phyloP scores from a whole-genome alignment of 2,888 invertebrate species.

The Iphiclides podalirius region DNA sequence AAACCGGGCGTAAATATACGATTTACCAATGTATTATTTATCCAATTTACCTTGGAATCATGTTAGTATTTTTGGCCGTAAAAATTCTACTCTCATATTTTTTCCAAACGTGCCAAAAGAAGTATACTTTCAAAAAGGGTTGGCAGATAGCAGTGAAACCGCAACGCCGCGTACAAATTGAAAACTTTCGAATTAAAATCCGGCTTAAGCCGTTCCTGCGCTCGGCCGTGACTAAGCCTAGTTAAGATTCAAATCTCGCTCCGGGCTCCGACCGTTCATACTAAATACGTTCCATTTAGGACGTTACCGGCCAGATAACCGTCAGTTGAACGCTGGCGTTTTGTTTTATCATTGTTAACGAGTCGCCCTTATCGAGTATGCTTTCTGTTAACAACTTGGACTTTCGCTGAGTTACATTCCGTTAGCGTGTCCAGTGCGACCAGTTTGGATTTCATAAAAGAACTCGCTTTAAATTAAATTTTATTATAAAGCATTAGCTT shows the following conservation, averaged over 20 bases:
- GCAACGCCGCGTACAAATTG: neutral
- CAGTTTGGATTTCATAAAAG: too few species aligned
- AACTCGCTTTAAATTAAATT: too few species aligned
- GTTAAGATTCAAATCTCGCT: conserved; percentile 71
- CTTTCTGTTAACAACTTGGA: conserved; percentile 10
- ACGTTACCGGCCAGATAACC: conserved; percentile 37
- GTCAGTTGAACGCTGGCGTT: conserved; percentile 39
- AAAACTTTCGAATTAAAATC: neutral
- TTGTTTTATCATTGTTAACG: conserved; percentile 39
- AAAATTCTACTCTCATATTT: too few species aligned
- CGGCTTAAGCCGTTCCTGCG: neutral
- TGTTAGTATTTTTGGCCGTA: too few species aligned
- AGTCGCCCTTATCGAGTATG: conserved; percentile 16
- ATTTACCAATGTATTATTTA: too few species aligned
- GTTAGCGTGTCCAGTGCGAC: neutral
- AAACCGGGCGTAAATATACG: too few species aligned
- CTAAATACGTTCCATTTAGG: conserved; percentile 46
- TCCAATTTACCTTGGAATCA: too few species aligned
- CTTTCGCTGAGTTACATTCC: conserved; percentile 4
- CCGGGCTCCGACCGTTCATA: conserved; percentile 64
- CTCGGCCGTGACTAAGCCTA: conserved; percentile 62
- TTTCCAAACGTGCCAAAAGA: too few species aligned
- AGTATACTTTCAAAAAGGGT: too few species aligned
- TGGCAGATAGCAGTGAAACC: too few species aligned
- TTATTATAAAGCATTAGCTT: too few species aligned